Base-by-base conservation (phyloP, 2,888 invertebrate species). In the Coenonympha arcania region DNA sequence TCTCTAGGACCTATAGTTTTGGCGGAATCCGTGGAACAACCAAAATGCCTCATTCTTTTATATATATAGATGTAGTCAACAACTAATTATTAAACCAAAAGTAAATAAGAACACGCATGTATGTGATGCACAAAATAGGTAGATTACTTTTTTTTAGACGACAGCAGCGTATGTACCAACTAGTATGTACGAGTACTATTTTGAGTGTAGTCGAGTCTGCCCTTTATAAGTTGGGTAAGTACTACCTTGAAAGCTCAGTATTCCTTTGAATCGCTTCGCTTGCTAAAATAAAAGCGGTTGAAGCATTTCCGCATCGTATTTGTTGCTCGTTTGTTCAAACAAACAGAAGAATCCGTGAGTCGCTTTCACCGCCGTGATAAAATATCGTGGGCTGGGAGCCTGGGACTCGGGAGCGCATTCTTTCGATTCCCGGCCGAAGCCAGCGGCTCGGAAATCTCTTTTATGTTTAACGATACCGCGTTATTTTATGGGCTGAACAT, bases 321-420 rank as follows among this genome's bases (percentile, higher is more conserved):
- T 71, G 73, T 72, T 74, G 68, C 65, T 68, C 68, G 75, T 76
- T 79, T 74, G 73, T 76, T 74, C 75, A 75, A 76, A 78, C 76
- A 76, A 76, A 74, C 73, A 61, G 65, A 59, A 71, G 79, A 75
- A 80, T 81, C 68, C 69, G 62, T 63, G 66, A 74, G 73, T 74
- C 76, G 69, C 76, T 71, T 73, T 76, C 66, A 65, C 69, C 70
- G n/a, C 64, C 68, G 68, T 69, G 73, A 78, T 80, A 78, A 77
- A 83, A 81, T 81, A 81, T 79, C 76, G 73, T 74, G 67, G 75
- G 72, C n/a, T n/a, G n/a, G n/a, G n/a, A n/a, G n/a, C 68, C 66
- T 67, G 68, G 67, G 63, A 57, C n/a, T n/a, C n/a, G n/a, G n/a
- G n/a, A n/a, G 68, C 67, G 72, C 76, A 83, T 84, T 80, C 79